Evolutionary conservation across 2,888 invertebrate species (phyloP).

Genomic region (Euphydryas editha): DNA sequence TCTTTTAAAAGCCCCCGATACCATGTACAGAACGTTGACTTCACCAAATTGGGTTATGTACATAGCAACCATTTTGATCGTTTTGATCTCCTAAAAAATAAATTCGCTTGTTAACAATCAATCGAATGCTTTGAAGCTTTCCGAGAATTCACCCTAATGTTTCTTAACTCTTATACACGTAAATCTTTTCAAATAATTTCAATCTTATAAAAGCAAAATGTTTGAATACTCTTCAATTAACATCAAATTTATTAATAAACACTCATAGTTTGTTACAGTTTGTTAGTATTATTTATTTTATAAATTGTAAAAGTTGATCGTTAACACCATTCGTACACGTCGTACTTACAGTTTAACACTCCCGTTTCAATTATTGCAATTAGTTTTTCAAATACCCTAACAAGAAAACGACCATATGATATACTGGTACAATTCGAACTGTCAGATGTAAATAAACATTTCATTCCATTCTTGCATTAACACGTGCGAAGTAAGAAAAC

Average conservation of each 20-base stretch:
- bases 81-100: conserved; percentile 9
- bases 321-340: no score
- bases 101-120: conserved; percentile 13
- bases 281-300: no score
- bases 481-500: background rate
- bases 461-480: background rate
- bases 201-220: background rate
- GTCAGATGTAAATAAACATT: background rate
- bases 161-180: background rate
- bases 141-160: background rate
- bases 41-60: conserved; percentile 17
- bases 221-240: background rate
- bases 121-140: conserved; percentile 11
- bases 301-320: no score
- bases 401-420: background rate
- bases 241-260: no score
- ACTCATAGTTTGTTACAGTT: no score
- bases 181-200: background rate
- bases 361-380: background rate
- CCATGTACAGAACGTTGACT: conserved; percentile 22
- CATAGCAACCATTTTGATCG: conserved; percentile 13
- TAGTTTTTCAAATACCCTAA: background rate
- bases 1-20: conserved; percentile 29
- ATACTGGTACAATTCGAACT: background rate
- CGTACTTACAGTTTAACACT: background rate